Percentiles rank a stretch among this genome's conserved stretches.
These are phyloP conservation scores for Malacoctenus gilli DNA, from an alignment of 2,797 vertebrate genomes.

Conservation along the genomic window DNA sequence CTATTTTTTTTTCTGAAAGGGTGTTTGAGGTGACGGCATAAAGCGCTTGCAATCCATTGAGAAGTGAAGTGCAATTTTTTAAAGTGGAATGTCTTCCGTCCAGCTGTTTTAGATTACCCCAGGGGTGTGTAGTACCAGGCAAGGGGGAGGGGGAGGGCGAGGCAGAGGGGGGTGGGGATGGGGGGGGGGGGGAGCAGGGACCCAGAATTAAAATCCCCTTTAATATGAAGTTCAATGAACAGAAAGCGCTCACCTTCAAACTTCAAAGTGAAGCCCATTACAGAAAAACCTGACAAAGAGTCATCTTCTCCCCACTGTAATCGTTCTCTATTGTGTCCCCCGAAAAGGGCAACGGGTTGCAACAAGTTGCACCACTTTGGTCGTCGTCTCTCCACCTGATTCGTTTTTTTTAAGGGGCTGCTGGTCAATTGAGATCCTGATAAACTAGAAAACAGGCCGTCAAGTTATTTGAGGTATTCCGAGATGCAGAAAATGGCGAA, in stretches of 20 bases:
- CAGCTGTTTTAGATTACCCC: constrained; percentile 65
- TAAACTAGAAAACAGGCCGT: background rate
- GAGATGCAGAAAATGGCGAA: background rate
- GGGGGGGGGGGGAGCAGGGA: constrained; percentile 9
- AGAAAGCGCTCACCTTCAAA: constrained; percentile 49
- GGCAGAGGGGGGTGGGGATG: background rate
- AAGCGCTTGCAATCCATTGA: constrained; percentile 22
- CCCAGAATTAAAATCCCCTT: constrained; percentile 39
- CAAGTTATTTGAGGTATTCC: background rate
- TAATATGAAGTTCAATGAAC: constrained; percentile 50
- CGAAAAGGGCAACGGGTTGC: constrained; percentile 25
- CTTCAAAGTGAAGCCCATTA: constrained; percentile 48
- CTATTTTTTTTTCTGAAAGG: constrained; percentile 9
- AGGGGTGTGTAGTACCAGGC: constrained; percentile 25
- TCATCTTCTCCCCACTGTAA: constrained; percentile 17
- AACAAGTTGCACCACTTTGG: constrained; percentile 27
- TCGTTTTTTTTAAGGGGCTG: background rate
- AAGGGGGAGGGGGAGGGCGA: background rate
- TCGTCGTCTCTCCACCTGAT: background rate
- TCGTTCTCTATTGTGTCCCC: constrained; percentile 9
- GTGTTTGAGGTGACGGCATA: constrained; percentile 39
- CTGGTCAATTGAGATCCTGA: background rate
- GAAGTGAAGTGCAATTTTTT: constrained; percentile 41
- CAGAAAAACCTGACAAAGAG: constrained; percentile 20
- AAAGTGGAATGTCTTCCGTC: constrained; percentile 46